Evolutionary conservation across 2,888 invertebrate genomes (phyloP).

Genomic region (Galerucella pusilla): DNA sequence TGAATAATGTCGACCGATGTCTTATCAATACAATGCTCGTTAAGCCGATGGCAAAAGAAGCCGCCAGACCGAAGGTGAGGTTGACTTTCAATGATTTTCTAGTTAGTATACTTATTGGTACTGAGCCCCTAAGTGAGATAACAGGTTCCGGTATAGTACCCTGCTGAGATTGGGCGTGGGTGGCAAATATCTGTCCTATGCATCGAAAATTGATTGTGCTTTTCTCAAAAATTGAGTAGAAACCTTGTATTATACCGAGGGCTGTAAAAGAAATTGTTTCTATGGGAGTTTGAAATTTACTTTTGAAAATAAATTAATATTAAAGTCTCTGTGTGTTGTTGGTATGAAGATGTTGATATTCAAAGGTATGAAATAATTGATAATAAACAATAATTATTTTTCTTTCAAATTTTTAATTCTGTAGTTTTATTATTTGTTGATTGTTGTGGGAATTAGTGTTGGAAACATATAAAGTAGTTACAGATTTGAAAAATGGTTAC

Average conservation of each 20-base stretch:
- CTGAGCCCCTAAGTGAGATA: conserved; percentile 50
- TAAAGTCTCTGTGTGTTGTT: no score
- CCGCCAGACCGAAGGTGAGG: conserved; percentile 50
- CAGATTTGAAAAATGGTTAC: no score
- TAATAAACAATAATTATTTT: no score
- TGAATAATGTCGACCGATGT: conserved; percentile 51
- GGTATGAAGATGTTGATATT: no score
- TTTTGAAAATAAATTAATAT: no score
- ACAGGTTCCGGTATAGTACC: conserved; percentile 35
- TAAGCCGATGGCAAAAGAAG: conserved; percentile 49
- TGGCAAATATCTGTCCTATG: conserved; percentile 37
- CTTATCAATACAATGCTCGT: conserved; percentile 52
- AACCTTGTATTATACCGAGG: not conserved
- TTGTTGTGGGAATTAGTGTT: no score
- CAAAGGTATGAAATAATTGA: no score
- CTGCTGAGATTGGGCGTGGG: conserved; percentile 41
- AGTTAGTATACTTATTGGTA: conserved; percentile 50
- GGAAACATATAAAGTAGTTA: no score
- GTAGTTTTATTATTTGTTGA: no score
- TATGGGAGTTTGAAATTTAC: not conserved
- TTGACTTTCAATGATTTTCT: conserved; percentile 54
- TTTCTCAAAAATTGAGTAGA: not conserved
- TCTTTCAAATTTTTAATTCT: no score
- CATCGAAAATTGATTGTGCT: conserved; percentile 8
- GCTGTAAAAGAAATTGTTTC: not conserved